Percentiles rank a stretch among this genome's conserved stretches.
Conservation (phyloP, 1,140 invertebrate genomes). For the Drosophila nigrodunni region DNA sequence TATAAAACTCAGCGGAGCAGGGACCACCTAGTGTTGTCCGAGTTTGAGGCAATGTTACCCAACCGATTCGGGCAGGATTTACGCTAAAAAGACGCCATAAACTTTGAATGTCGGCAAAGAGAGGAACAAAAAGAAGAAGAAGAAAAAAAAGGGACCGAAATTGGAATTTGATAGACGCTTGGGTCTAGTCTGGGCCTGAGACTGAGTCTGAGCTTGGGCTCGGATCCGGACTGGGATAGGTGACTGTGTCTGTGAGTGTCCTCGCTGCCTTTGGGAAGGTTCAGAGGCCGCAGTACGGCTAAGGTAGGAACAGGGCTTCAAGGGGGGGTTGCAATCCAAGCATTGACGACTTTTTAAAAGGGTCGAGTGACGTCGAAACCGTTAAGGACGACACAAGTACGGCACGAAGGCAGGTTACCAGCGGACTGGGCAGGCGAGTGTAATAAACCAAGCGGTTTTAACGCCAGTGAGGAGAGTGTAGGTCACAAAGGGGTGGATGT, state of each 20-base stretch:
- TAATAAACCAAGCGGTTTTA: slow-evolving; percentile 81
- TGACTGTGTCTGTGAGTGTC: slow-evolving; percentile 2
- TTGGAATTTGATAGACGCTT: slow-evolving; percentile 81
- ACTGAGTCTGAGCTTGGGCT: slow-evolving; percentile 17
- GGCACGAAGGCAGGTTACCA: background rate
- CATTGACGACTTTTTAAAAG: slow-evolving; percentile 84
- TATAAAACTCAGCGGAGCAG: slow-evolving; percentile 6
- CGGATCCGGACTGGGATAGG: too few relatives aligned
- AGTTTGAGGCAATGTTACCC: slow-evolving; percentile 29
- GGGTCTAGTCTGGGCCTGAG: slow-evolving; percentile 23
- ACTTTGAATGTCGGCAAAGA: slow-evolving; percentile 65
- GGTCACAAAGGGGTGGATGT: background rate
- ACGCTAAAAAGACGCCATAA: slow-evolving; percentile 81
- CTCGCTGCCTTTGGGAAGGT: slow-evolving; percentile 20
- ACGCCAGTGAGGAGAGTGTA: slow-evolving; percentile 53
- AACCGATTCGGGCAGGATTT: slow-evolving; percentile 63
- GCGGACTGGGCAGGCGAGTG: slow-evolving; percentile 65
- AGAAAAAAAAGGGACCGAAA: slow-evolving; percentile 74
- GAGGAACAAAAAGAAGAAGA: background rate
- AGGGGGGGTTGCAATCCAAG: slow-evolving; percentile 44
- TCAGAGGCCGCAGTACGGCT: slow-evolving; percentile 66
- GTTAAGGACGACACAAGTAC: slow-evolving; percentile 41
- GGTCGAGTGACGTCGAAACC: slow-evolving; percentile 67
- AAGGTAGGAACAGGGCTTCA: background rate
- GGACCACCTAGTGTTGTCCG: slow-evolving; percentile 5